Conservation (phyloP, 2,113 vertebrate species). For the Bagarius yarrelli region DNA sequence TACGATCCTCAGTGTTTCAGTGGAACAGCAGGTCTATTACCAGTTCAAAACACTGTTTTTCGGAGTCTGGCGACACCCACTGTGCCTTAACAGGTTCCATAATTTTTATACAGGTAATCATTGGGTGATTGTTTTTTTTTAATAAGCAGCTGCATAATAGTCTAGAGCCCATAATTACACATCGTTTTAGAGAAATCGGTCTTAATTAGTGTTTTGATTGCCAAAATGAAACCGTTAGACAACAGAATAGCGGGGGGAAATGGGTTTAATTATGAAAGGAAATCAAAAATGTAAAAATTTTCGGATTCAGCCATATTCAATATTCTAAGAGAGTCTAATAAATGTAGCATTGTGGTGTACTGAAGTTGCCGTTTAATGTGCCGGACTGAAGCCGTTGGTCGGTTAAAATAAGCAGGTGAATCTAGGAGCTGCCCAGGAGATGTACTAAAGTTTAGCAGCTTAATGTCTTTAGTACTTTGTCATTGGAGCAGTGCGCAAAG, state of each 20-base stretch:
- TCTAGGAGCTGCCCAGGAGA: background rate
- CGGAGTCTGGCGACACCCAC: background rate
- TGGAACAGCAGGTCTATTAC: constrained; percentile 12
- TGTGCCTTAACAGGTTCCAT: constrained; percentile 1
- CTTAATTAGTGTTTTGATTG: background rate
- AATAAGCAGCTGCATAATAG: too few relatives aligned
- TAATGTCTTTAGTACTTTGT: background rate
- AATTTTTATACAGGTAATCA: constrained; percentile 19
- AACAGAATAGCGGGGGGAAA: background rate
- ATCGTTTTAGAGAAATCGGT: background rate
- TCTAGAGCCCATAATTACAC: background rate
- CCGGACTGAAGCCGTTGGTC: background rate
- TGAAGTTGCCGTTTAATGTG: background rate
- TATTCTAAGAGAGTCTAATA: background rate
- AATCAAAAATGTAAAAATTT: background rate
- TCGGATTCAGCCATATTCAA: background rate
- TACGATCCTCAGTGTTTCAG: constrained; percentile 18
- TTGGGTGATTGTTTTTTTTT: constrained; percentile 16
- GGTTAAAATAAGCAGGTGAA: background rate
- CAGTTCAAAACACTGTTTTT: background rate
- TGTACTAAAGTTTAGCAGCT: background rate
- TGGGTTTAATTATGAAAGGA: background rate
- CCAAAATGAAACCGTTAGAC: background rate
- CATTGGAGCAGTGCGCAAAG: background rate
- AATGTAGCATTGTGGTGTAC: background rate